Base-by-base conservation (phyloP, 2,113 vertebrate species). In the Corythoichthys haematopterus region DNA sequence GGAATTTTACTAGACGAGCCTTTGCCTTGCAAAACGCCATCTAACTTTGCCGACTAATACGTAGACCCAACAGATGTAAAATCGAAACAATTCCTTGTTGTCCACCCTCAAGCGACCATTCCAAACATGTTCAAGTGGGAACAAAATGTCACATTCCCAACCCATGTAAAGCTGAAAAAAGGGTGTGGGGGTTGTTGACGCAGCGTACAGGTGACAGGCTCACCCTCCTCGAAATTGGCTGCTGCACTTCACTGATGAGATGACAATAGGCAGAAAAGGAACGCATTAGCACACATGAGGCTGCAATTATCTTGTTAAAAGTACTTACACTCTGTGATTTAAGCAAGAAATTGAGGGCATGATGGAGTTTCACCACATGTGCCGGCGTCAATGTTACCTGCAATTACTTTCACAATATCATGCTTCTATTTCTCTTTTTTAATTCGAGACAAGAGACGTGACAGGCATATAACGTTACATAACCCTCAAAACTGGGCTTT, bases 231-330 rank as follows among this genome's bases (percentile, higher is more conserved):
- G 69, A 75, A 84, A 83, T 64, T 71, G 69, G 65, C 35, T 75
- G 59, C 69, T 58, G 75, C 78, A 74, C 72, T 82, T 75, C 78
- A 80, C 69, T 76, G 80, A 84, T 81, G 70, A 84, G 57, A 81
- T 75, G 73, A 81, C 81, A 85, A 82, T 75, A 80, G 66, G 37
- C 68, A 72, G 51, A 62, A 64, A 68, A 78, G 63, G 68, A 71
- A 48, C 60, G 71, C 74, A 73, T 77, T 62, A 69, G 59, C 58
- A 46, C 52, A 59, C 74, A 71, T 70, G 68, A 80, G 66, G 66
- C 65, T 47, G 70, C 76, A 85, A 77, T 87, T 77, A 78, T 73
- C 70, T 64, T 61, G 68, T 79, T 72, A 72, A 75, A 83, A 78
- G 65, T 76, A 72, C 65, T 83, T 70, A 71, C 77, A 73, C 75